Evolutionary conservation across 2,888 invertebrate genomes (phyloP).

Genomic region (Eugnorisma glareosa): DNA sequence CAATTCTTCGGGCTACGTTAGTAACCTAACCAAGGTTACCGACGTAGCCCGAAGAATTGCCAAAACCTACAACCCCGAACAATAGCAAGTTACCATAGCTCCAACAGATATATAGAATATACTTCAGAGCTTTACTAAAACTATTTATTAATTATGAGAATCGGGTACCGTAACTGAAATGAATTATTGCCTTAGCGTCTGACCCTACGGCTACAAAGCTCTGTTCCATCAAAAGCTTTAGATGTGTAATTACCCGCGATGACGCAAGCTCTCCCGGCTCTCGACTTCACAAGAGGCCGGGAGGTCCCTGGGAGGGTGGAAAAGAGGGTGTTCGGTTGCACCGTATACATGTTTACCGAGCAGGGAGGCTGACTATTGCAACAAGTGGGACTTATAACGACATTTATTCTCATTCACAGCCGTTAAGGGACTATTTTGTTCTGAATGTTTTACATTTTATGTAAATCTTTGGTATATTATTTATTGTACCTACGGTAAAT

Average conservation of each 20-base stretch:
- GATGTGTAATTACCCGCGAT: constrained; percentile 87
- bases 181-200: constrained; percentile 71
- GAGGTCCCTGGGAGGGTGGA: constrained; percentile 60
- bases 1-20: no score
- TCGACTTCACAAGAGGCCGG: constrained; percentile 80
- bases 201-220: constrained; percentile 77
- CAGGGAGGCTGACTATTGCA: constrained; percentile 78
- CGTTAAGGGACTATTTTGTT: constrained; percentile 34
- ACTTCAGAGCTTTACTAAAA: constrained; percentile 28
- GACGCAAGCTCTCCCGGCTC: constrained; percentile 80
- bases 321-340: constrained; percentile 64
- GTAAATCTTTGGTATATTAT: constrained; percentile 1
- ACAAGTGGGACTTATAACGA: constrained; percentile 79
- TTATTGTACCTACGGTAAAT: not conserved
- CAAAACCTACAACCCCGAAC: no score
- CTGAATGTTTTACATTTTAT: constrained; percentile 25
- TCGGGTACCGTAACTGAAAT: constrained; percentile 70
- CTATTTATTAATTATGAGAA: constrained; percentile 69
- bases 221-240: constrained; percentile 84
- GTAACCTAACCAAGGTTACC: no score
- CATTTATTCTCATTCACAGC: constrained; percentile 59
- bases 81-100: not conserved
- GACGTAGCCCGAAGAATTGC: no score
- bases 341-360: constrained; percentile 80
- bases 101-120: not conserved